Evolutionary conservation across 1,140 invertebrate species (phyloP), one percentile per base, ranked within the genome.

Genomic region (Eriocheir sinensis): DNA sequence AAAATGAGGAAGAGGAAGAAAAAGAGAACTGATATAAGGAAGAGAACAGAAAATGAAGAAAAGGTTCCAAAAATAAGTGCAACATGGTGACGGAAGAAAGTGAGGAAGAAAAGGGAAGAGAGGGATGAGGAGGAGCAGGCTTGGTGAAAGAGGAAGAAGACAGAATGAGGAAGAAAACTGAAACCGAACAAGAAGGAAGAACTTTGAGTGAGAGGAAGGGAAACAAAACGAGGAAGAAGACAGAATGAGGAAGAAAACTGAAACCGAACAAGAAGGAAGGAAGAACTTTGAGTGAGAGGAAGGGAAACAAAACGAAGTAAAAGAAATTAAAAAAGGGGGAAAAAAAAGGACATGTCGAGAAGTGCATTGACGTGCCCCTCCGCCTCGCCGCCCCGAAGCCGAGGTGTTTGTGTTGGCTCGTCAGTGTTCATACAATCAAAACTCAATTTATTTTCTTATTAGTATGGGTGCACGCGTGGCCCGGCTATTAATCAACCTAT

Each of bases 391-490:
- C 27, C n/a, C n/a, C 60, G 60, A 72, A 72, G 12, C 60, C 60
- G 1, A 72, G 60, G 60, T 72, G 60, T 72, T 72, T 72, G 60
- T 72, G 60, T 72, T 72, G 12, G 21, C 21, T n/a, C n/a, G 60
- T 21, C n/a, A n/a, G 60, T 72, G 60, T 72, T n/a, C 60, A 72
- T 72, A 72, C 21, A 72, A 72, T 72, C 60, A 72, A 72, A 72
- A 72, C 21, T n/a, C 60, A 72, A 72, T 72, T 72, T 72, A 72
- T 72, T 72, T 72, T 72, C 60, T 72, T 27, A 72, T 72, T 72
- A 72, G 60, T 72, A 72, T 72, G 60, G 60, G 60, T 72, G 60
- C 60, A 72, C 60, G 60, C 60, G 60, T 72, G 60, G 60, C 21
- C 21, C 21, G 60, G 60, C 60, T 72, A 72, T 72, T 38, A 86